A percentile compares a stretch with the other conserved stretches of the same genome.
Conservation (phyloP, 1,140 invertebrate species). For the Oncopodura yosiiana region DNA sequence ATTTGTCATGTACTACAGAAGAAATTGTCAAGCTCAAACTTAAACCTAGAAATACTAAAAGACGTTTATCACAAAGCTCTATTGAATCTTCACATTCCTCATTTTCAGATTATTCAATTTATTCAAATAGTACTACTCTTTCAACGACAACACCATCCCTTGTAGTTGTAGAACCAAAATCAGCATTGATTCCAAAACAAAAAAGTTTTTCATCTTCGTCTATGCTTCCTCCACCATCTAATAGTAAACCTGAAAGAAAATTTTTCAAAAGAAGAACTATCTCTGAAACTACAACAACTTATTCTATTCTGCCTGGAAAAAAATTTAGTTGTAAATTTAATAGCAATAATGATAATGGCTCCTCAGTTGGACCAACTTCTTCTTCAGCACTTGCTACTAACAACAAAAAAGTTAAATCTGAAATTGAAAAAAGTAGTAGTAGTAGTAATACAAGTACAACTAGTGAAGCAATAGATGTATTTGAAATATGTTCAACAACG, state of each 20-base stretch:
- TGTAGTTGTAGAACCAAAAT: neutral
- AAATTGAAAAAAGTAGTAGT: neutral
- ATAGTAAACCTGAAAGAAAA: too few relatives aligned
- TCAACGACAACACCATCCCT: neutral
- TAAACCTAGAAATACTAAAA: neutral
- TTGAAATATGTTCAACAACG: constrained; percentile 8
- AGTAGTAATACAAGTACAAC: neutral
- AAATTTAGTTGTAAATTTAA: too few relatives aligned
- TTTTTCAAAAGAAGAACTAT: constrained; percentile 29
- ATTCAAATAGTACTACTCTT: neutral
- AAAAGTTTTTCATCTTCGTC: neutral
- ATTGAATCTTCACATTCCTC: constrained; percentile 6
- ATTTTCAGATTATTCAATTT: constrained; percentile 1
- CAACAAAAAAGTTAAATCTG: neutral
- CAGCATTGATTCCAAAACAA: neutral
- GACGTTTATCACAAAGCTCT: constrained; percentile 23
- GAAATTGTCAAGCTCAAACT: constrained; percentile 1
- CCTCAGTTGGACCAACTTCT: neutral
- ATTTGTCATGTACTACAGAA: too few relatives aligned
- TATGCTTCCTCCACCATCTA: constrained; percentile 25
- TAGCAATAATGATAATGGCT: too few relatives aligned
- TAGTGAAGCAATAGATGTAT: constrained; percentile 5
- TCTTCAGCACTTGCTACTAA: too few relatives aligned
- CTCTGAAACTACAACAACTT: neutral
- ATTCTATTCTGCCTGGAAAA: constrained; percentile 32